These are phyloP conservation scores for Drosophila melanogaster DNA, from an alignment of 1,140 invertebrate species.

Conservation along the genomic window DNA sequence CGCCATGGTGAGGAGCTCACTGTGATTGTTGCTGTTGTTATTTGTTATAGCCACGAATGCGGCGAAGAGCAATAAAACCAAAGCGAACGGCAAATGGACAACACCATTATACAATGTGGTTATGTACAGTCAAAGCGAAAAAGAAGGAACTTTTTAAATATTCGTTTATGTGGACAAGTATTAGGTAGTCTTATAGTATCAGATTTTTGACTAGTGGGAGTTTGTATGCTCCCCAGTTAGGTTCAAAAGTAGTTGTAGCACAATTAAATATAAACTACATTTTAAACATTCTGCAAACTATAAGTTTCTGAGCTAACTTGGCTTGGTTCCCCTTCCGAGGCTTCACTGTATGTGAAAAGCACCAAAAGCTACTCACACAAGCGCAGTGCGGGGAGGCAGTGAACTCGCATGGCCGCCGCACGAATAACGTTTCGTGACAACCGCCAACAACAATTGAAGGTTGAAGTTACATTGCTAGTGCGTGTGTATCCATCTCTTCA, in stretches of 20 bases:
- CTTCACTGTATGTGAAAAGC: slow-evolving; percentile 64
- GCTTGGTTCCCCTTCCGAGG: not conserved
- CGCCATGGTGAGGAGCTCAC: slow-evolving; percentile 54
- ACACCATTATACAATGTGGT: slow-evolving; percentile 51
- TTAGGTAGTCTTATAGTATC: not conserved
- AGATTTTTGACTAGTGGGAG: too few relatives aligned
- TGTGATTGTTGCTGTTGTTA: slow-evolving; percentile 54
- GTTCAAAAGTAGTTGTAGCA: too few relatives aligned
- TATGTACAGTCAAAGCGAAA: slow-evolving; percentile 29
- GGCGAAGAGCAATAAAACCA: slow-evolving; percentile 71
- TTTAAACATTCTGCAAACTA: too few relatives aligned
- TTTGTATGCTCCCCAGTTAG: too few relatives aligned
- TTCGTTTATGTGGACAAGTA: not conserved
- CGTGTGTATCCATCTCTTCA: slow-evolving; percentile 39
- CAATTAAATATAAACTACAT: too few relatives aligned
- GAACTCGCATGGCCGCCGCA: slow-evolving; percentile 80
- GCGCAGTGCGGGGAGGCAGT: slow-evolving; percentile 65
- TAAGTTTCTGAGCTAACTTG: too few relatives aligned
- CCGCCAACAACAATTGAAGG: slow-evolving; percentile 77
- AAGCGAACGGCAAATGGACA: slow-evolving; percentile 63
- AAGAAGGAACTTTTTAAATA: not conserved
- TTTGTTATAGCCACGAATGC: slow-evolving; percentile 52
- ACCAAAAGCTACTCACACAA: slow-evolving; percentile 56
- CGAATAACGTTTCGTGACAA: slow-evolving; percentile 82
- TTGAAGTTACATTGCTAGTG: slow-evolving; percentile 74